Percentiles rank a stretch among this genome's conserved stretches.
Evolutionary conservation across 2,113 vertebrate species (phyloP).

Genomic region (Toxotes chatareus): DNA sequence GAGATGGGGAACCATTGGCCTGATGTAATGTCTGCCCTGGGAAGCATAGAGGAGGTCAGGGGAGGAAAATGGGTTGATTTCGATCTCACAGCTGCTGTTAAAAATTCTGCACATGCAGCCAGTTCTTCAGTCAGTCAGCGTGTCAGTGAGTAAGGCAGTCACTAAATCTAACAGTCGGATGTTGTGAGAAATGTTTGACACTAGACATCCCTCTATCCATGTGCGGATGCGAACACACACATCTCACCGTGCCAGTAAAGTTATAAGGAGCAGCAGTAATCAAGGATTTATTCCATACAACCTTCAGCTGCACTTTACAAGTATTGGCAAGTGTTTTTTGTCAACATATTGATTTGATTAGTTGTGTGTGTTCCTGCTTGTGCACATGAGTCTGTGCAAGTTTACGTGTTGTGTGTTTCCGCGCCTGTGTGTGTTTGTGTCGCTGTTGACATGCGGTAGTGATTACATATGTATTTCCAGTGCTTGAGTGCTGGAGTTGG

Average conservation of each 20-base stretch:
- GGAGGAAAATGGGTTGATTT: conserved; percentile 55
- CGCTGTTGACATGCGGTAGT: conserved; percentile 72
- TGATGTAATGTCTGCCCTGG: conserved; percentile 57
- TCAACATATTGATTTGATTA: conserved; percentile 59
- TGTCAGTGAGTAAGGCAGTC: conserved; percentile 35
- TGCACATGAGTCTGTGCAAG: neutral
- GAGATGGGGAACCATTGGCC: conserved; percentile 43
- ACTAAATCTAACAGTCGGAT: conserved; percentile 38
- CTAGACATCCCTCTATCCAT: neutral
- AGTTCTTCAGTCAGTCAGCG: conserved; percentile 26
- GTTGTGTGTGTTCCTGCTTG: conserved; percentile 33
- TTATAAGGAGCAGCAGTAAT: conserved; percentile 36
- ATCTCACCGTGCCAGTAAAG: conserved; percentile 27
- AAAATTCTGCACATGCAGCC: conserved; percentile 54
- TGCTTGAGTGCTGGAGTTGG: conserved; percentile 54
- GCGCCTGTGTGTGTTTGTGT: conserved; percentile 23
- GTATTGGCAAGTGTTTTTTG: conserved; percentile 35
- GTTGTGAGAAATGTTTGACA: conserved; percentile 30
- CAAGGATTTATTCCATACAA: conserved; percentile 33
- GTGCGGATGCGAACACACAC: neutral
- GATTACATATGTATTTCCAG: conserved; percentile 77
- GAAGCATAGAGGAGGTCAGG: conserved; percentile 44
- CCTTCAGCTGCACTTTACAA: conserved; percentile 38
- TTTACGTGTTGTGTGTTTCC: conserved; percentile 41
- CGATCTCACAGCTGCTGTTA: conserved; percentile 58